Evolutionary conservation across 2,113 vertebrate genomes (phyloP), one percentile per base, ranked within the genome.

Genomic region (Leiothrix lutea): DNA sequence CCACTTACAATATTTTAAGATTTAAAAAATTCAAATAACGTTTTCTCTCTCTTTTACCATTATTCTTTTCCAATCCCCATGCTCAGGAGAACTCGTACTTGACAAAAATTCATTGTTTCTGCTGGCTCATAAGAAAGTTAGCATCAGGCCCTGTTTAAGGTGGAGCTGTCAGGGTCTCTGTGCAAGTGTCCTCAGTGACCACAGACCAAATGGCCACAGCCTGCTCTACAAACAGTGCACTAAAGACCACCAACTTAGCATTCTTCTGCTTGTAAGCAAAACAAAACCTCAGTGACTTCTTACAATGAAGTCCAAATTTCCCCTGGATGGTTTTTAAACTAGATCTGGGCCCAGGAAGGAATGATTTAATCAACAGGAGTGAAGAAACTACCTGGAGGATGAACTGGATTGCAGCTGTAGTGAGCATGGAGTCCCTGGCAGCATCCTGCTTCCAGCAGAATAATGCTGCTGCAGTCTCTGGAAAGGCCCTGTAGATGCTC

Each of bases 1-100:
- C 14, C 33, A 86, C 69, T 20, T 71, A 62, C 57, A 88, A 38
- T 66, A 88, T 91, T 93, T 90, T 78, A 87, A 85, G 56, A 40
- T 51, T 25, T 5, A 47, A 73, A 80, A 51, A 24, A 26, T 6
- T 26, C 23, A 90, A 67, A 24, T 36, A 87, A n/a, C 35, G 35
- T 7, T 70, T 92, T 83, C 36, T 60, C 18, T 38, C 44, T 80
- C 66, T 88, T 93, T 80, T 47, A 58, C 29, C 29, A n/a, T 72
- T 88, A 42, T 35, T 69, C 42, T 31, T 45, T 94, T 95, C 78
- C 85, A 94, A 75, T 10, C 11, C 23, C 33, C 23, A 48, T 2
- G 8, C 65, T 87, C 67, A 26, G 33, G 26, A 85, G 51, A 74
- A 65, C 15, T 48, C 0, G 0, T 51, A 69, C 38, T 51, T 77